phyloP scores from a whole-genome alignment of 1,140 invertebrate genomes.

The Zaprionus camerounensis region DNA sequence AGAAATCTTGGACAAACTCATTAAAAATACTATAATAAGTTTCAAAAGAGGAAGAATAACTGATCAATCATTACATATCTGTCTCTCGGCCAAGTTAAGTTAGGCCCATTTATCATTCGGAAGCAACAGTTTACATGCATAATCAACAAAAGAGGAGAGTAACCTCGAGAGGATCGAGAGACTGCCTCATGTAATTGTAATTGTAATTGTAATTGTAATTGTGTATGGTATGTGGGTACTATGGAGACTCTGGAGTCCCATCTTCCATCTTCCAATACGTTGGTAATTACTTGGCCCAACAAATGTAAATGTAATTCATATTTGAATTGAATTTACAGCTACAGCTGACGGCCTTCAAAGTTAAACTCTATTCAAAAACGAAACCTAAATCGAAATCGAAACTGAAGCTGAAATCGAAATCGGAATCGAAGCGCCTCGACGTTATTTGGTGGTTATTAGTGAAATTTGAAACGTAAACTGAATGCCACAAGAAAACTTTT shows the following conservation, averaged over 20 bases:
- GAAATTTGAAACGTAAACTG: conserved; percentile 67
- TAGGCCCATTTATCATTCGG: conserved; percentile 26
- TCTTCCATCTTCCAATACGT: conserved; percentile 48
- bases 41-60: not conserved
- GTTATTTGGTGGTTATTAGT: conserved; percentile 54
- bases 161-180: not conserved
- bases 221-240: conserved; percentile 9
- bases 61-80: not conserved
- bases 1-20: not conserved
- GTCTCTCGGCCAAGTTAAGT: not conserved
- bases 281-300: conserved; percentile 58
- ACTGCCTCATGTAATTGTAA: conserved; percentile 21
- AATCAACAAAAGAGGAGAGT: conserved; percentile 6
- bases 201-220: conserved; percentile 10
- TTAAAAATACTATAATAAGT: not conserved
- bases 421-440: conserved; percentile 25
- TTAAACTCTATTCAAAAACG: conserved; percentile 29
- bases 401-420: conserved; percentile 3
- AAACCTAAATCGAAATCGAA: conserved; percentile 47
- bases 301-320: conserved; percentile 75
- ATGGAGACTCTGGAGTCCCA: conserved; percentile 2
- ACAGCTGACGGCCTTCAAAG: conserved; percentile 47
- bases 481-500: conserved; percentile 56
- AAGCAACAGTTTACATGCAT: conserved; percentile 18
- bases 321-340: conserved; percentile 51